Evolutionary conservation across 2,113 vertebrate genomes (phyloP), one percentile per base, ranked within the genome.

Genomic region (Dunckerocampus dactyliophorus): DNA sequence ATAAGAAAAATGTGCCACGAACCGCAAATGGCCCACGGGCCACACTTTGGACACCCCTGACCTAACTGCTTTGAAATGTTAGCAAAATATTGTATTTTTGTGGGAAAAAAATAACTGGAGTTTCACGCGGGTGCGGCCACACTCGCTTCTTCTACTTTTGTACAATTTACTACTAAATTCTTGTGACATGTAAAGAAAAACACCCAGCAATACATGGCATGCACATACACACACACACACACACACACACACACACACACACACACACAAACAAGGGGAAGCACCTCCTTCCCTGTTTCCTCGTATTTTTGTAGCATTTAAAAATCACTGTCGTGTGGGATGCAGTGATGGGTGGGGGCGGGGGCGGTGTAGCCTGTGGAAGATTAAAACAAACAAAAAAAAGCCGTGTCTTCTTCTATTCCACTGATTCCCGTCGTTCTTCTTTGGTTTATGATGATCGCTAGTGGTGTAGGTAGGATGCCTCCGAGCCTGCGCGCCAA

Each of bases 281-380:
- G 70, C 74, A 81, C 82, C 80, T 79, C 65, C 66, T 83, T 83
- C 71, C 71, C 66, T 6, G 69, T 87, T 87, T 88, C 85, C 88
- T 90, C 88, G 88, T 91, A 90, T 91, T 91, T 91, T 91, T 91
- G 90, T 90, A 89, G 89, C 87, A 82, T 91, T 90, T 90, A 90
- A 87, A 60, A 88, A 84, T 88, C 87, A 85, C 84, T 86, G 88
- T 90, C 84, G 76, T 76, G 83, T 82, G 87, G 81, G 80, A 83
- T 63, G 75, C 82, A 82, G 85, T 83, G 84, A 88, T 71, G 87
- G 84, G 54, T 42, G 53, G 31, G 31, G 24, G 24, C 24, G 37
- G 39, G 13, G 39, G 39, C 12, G 77, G 54, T 81, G 81, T 85
- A 88, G 85, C 81, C 82, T 77, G 80, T 81, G 83, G 79, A 83